These are phyloP conservation scores for Cliona cf. orientalis DNA, from an alignment of 37 sponge, comb jelly and placozoan genomes.

Conservation along the genomic window DNA sequence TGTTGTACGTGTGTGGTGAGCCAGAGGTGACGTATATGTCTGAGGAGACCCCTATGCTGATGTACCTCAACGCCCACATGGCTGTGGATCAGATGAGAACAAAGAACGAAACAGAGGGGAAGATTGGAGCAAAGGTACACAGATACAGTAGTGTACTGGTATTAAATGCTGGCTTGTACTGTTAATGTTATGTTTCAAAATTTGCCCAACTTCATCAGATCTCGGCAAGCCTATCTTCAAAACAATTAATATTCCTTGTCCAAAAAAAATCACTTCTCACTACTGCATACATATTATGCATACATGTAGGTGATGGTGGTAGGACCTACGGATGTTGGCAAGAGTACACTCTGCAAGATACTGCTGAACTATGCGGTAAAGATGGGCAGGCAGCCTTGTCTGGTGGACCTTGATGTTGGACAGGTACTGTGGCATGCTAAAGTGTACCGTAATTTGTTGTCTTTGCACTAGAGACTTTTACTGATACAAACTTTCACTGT, in stretches of 20 bases:
- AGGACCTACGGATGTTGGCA: conserved; percentile 94
- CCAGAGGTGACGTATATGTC: conserved; percentile 78
- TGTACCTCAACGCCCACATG: conserved; percentile 87
- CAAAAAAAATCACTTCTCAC: background rate
- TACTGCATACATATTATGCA: background rate
- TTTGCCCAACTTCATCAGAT: too few relatives aligned
- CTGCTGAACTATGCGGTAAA: conserved; percentile 89
- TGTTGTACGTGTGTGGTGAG: conserved; percentile 62
- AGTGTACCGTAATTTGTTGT: background rate
- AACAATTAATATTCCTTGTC: too few relatives aligned
- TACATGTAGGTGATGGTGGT: conserved; percentile 74
- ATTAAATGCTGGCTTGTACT: too few relatives aligned
- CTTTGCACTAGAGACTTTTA: background rate
- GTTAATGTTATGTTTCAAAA: too few relatives aligned
- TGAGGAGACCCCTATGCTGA: conserved; percentile 89
- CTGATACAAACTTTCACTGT: too few relatives aligned
- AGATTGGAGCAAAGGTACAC: conserved; percentile 77
- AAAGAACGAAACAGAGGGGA: conserved; percentile 54
- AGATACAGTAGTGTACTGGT: too few relatives aligned
- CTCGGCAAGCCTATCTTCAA: too few relatives aligned
- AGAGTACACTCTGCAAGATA: conserved; percentile 86
- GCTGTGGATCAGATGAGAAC: conserved; percentile 86
- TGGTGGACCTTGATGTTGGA: conserved; percentile 92
- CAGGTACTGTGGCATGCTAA: conserved; percentile 57
- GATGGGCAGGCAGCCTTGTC: conserved; percentile 78